Evolutionary conservation across 2,797 vertebrate genomes (phyloP).

Genomic region (Garrulus glandarius): DNA sequence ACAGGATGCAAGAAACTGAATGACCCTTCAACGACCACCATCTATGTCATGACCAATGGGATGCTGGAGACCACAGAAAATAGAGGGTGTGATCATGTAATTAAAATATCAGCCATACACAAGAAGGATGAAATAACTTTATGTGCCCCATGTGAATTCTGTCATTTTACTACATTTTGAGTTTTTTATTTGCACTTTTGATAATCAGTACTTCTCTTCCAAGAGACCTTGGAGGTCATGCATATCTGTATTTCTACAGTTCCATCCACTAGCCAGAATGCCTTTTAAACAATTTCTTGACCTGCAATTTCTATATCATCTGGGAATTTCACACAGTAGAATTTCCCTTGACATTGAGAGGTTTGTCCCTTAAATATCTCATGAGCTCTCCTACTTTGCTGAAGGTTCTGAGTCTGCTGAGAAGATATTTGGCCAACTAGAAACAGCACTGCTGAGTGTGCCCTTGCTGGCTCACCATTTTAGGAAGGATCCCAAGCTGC

Average conservation of each 20-base stretch:
- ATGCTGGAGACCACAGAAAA: background rate
- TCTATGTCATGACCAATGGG: background rate
- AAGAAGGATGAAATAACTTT: background rate
- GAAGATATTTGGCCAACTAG: background rate
- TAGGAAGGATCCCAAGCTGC: background rate
- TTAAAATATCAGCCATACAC: background rate
- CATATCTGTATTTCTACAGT: background rate
- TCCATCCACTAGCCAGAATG: background rate
- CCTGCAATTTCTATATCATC: background rate
- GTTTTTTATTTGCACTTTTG: background rate
- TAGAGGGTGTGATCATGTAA: background rate
- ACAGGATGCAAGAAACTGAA: background rate
- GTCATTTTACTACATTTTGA: background rate
- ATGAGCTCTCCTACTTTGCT: background rate
- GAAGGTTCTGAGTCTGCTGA: background rate
- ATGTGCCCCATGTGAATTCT: rapidly evolving
- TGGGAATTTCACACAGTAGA: background rate
- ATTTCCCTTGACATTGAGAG: background rate
- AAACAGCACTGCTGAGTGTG: background rate
- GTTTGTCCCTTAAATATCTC: background rate
- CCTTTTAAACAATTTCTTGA: background rate
- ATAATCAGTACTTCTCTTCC: background rate
- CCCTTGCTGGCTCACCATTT: background rate
- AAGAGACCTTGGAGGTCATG: background rate
- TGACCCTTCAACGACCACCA: background rate